Evolutionary conservation across 2,888 invertebrate genomes (phyloP), one percentile per base, ranked within the genome.

Genomic region (Cyrtodaria siliqua): DNA sequence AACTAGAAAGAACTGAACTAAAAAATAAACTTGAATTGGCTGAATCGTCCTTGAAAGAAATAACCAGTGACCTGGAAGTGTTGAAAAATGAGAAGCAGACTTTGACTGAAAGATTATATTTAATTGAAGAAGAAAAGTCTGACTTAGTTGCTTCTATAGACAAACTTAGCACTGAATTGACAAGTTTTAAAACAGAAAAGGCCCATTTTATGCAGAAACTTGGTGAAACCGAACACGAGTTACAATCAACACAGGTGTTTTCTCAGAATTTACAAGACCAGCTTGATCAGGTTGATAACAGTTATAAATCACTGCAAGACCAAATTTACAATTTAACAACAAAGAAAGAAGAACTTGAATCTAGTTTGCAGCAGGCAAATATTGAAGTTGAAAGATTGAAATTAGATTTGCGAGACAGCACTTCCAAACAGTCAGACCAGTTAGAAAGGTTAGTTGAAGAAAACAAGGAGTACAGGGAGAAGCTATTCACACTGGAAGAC

Each of bases 241-340:
- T 85, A 1, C 73, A 74, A 40, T 68, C 72, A 24, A 80, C 86
- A 26, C 84, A 80, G 29, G 73, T 73, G 40, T 84, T 82, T 50
- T 83, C 82, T 16, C 82, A 82, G 44, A 69, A 56, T 44, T 23
- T 83, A 24, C 74, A 82, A 49, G 56, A 63, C 33, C 78, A 84
- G 49, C 64, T 82, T 14, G 82, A 85, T 38, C 53, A 74, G n/a
- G 64, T 69, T 1, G 74, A 70, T 50, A 53, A 23, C 20, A 69
- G 77, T 18, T 71, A 78, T 24, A 73, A 79, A 27, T 55, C 59
- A 26, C 56, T 82, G 40, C 61, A 71, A 47, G 73, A 75, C 20
- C 68, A 73, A 52, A 47, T 84, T 0, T 49, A 74, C 38, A 52
- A 62, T 26, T 55, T 83, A 6, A 60, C 74, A 40, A 50, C 40